Percentiles rank a stretch among this genome's conserved stretches.
phyloP scores from a whole-genome alignment of 2,113 vertebrate species.

The Noturus placidus region DNA sequence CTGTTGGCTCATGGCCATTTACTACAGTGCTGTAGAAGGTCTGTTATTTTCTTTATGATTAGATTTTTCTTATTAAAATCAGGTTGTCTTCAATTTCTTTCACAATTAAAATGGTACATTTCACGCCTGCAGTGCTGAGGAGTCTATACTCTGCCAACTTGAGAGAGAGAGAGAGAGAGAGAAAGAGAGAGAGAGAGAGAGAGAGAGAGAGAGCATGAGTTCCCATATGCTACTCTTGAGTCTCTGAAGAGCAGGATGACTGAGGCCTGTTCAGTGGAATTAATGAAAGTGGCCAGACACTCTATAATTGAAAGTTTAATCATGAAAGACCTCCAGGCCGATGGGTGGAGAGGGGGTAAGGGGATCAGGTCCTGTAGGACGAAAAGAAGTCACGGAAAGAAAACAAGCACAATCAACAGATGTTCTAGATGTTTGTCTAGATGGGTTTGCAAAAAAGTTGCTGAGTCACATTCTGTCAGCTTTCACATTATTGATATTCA shows the following conservation, averaged over 20 bases:
- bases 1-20: slow-evolving; percentile 11
- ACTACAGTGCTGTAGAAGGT: not conserved
- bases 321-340: slow-evolving; percentile 46
- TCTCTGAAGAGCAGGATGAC: slow-evolving; percentile 27
- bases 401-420: slow-evolving; percentile 36
- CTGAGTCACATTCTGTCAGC: not conserved
- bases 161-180: not conserved
- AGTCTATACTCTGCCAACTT: not conserved
- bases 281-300: slow-evolving; percentile 36
- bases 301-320: slow-evolving; percentile 58
- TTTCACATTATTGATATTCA: slow-evolving; percentile 42
- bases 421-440: slow-evolving; percentile 32
- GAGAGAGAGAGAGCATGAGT: not conserved
- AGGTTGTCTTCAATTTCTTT: not conserved
- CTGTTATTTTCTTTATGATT: not conserved
- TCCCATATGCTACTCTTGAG: slow-evolving; percentile 7
- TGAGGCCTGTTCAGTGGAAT: slow-evolving; percentile 30
- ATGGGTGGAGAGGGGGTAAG: slow-evolving; percentile 12
- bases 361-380: slow-evolving; percentile 27
- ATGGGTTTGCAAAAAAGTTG: not conserved
- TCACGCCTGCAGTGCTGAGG: not conserved
- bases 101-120: not conserved
- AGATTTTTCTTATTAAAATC: not conserved
- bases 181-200: slow-evolving; percentile 11
- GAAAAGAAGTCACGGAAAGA: slow-evolving; percentile 38